These are phyloP conservation scores for Carassius auratus DNA, from an alignment of 2,113 vertebrate genomes.

Conservation along the genomic window DNA sequence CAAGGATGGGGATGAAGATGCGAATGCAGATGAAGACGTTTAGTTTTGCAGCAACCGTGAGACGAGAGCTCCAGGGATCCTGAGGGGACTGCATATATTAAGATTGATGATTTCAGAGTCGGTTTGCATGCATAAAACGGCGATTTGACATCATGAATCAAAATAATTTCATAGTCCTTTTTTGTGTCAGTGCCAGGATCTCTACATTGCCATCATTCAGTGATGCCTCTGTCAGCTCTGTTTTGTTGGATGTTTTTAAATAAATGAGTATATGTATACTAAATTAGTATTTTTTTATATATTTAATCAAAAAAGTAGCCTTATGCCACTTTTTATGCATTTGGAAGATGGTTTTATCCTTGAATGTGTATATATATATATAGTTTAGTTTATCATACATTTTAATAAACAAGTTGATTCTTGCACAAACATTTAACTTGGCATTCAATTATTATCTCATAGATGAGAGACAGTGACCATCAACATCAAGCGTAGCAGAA, in stretches of 20 bases:
- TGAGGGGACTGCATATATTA: constrained; percentile 26
- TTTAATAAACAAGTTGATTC: too few species aligned
- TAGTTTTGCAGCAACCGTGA: constrained; percentile 6
- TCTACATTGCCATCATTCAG: not conserved
- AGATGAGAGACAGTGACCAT: too few species aligned
- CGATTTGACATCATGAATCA: not conserved
- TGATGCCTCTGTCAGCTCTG: not conserved
- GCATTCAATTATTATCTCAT: too few species aligned
- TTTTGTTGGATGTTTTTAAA: not conserved
- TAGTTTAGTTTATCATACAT: too few species aligned
- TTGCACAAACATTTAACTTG: too few species aligned
- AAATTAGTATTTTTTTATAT: too few species aligned
- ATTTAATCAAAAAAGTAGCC: too few species aligned
- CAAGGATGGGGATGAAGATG: not conserved
- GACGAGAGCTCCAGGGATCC: constrained; percentile 9
- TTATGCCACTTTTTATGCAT: not conserved
- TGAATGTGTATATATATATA: too few species aligned
- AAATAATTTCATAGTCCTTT: not conserved
- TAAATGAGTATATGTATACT: too few species aligned
- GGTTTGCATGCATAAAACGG: not conserved
- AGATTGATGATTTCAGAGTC: constrained; percentile 27
- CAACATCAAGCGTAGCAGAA: too few species aligned
- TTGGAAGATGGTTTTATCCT: not conserved
- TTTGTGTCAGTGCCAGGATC: not conserved
- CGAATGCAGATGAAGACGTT: constrained; percentile 34